Evolutionary conservation across 2,888 invertebrate species (phyloP).

Genomic region (Mythimna impura): DNA sequence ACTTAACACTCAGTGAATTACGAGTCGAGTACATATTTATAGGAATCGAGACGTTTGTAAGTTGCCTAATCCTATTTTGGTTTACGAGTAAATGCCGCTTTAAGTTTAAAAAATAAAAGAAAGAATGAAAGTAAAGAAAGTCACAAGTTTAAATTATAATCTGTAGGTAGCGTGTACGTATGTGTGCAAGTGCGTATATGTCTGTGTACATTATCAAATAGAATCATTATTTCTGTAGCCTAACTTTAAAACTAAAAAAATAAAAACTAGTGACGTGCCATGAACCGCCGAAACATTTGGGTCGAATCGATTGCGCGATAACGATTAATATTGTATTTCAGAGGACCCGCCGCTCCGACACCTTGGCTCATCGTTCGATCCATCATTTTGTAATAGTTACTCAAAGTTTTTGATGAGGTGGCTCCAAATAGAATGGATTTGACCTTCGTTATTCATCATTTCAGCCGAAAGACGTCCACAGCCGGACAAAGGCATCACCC

Average conservation of each 20-base stretch:
- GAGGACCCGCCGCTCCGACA: constrained; percentile 79
- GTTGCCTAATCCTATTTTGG: constrained; percentile 67
- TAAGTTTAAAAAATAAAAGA: background rate
- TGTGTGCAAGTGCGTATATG: background rate
- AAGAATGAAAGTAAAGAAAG: too few species aligned
- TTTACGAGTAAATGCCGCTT: constrained; percentile 57
- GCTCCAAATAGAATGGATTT: background rate
- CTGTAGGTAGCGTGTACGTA: too few species aligned
- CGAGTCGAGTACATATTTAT: constrained; percentile 74
- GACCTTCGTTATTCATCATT: background rate
- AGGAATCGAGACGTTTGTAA: constrained; percentile 64
- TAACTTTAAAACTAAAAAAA: constrained; percentile 9
- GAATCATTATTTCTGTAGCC: constrained; percentile 10
- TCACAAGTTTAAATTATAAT: too few species aligned
- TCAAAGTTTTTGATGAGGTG: constrained; percentile 74
- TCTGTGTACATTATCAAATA: background rate
- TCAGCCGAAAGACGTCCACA: too few species aligned
- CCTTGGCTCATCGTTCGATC: constrained; percentile 79
- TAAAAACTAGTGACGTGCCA: constrained; percentile 63
- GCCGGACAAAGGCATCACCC: too few species aligned
- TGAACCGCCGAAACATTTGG: constrained; percentile 77
- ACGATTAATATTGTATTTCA: constrained; percentile 83
- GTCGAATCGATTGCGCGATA: constrained; percentile 80
- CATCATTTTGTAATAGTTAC: constrained; percentile 77
- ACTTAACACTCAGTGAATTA: constrained; percentile 76